Conservation (phyloP, 2,113 vertebrate species). For the Triplophysa dalaica region DNA sequence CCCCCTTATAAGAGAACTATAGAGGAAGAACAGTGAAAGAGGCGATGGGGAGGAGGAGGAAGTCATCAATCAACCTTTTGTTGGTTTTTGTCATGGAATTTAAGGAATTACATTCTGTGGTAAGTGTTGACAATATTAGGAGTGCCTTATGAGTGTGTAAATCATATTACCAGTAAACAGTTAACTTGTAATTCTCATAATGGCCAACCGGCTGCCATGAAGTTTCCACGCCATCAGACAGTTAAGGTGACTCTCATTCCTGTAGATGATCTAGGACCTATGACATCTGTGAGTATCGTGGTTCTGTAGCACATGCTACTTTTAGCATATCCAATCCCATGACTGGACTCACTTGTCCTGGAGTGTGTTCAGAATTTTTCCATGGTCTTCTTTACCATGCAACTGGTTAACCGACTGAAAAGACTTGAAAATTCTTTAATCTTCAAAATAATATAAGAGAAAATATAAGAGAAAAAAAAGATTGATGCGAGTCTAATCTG, state of each 20-base stretch:
- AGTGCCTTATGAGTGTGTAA: background rate
- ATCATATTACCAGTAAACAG: background rate
- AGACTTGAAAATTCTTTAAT: too few relatives aligned
- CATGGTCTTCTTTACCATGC: background rate
- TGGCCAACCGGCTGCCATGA: background rate
- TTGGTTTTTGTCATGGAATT: background rate
- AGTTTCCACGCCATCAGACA: background rate
- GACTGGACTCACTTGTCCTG: conserved; percentile 36
- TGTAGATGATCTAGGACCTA: conserved; percentile 4
- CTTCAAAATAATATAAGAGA: too few relatives aligned
- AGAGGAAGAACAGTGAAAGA: too few relatives aligned
- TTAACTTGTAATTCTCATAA: background rate
- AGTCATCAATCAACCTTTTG: too few relatives aligned
- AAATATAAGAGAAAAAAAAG: too few relatives aligned
- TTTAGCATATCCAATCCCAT: conserved; percentile 24
- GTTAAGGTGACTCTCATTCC: conserved; percentile 24
- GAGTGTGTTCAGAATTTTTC: background rate
- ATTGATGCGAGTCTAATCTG: too few relatives aligned
- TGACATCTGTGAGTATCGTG: background rate
- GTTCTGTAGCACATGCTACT: conserved; percentile 1
- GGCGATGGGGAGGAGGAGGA: too few relatives aligned
- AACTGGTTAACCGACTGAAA: background rate
- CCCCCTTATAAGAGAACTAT: too few relatives aligned
- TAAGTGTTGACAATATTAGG: background rate
- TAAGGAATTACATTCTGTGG: background rate